Base-by-base conservation (phyloP, 2,113 vertebrate genomes). In the Montifringilla adamsi region DNA sequence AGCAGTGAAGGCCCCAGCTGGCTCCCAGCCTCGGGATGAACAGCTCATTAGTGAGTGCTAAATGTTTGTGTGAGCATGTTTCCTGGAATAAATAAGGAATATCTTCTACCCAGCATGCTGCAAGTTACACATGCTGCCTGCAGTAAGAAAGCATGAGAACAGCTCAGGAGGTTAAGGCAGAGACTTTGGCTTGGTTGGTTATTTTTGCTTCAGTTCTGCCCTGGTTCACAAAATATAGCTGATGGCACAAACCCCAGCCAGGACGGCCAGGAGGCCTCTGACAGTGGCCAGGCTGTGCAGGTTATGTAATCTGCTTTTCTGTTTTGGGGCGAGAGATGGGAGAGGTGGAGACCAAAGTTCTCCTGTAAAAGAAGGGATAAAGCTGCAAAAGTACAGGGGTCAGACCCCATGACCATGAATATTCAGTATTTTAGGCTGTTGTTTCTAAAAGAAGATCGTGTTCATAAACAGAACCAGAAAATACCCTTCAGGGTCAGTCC, bases 191-290 rank as follows among this genome's bases (percentile, higher is more conserved):
- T 33, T 77, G 68, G 43, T 50, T 79, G 58, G 52, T 46, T 77
- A 44, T 89, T 96, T 93, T 95, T 92, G 83, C 44, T 74, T 72
- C 76, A 63, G n/a, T 47, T 35, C 27, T 93, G 60, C 55, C 59
- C 63, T 2, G 2, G 68, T 66, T 90, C 83, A 77, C 80, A 89
- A 75, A 75, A 84, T 9, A 22, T 0, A 88, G 66, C 77, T 93
- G 59, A 75, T 13, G 80, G 78, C 90, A 72, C 6, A 7, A 64
- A 90, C 78, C 53, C 7, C 15, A 58, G 88, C 46, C 72, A 87
- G 75, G 47, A 49, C 1, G 27, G 85, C 60, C 76, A 66, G 79
- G 24, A 88, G 39, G 70, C 78, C 82, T 72, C 80, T 68, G 74
- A 0, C 9, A 64, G 58, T 15, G 35, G 68, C 76, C 76, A 81